phyloP scores from a whole-genome alignment of 2,113 vertebrate species.

The Macaca fascicularis region T2T-MFA8v1.1 NC_088387.1:103025501-103026000 shows the following conservation, averaged over 20 bases:
- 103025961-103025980: accelerated
- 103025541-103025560: neutral
- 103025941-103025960: accelerated
- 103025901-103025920: neutral
- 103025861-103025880: neutral
- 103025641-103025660: accelerated
- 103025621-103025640: neutral
- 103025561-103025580: neutral
- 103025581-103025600: neutral
- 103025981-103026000: neutral
- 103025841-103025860: neutral
- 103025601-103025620: too few relatives aligned
- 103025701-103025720: neutral
- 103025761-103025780: neutral
- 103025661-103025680: neutral
- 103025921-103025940: neutral
- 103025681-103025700: neutral
- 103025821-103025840: neutral
- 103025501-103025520: neutral
- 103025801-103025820: neutral
- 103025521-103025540: neutral
- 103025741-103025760: neutral
- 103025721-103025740: neutral
- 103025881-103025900: neutral
- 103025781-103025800: neutral